phyloP scores from a whole-genome alignment of 2,113 vertebrate genomes.

The Callaeas wilsoni region DNA sequence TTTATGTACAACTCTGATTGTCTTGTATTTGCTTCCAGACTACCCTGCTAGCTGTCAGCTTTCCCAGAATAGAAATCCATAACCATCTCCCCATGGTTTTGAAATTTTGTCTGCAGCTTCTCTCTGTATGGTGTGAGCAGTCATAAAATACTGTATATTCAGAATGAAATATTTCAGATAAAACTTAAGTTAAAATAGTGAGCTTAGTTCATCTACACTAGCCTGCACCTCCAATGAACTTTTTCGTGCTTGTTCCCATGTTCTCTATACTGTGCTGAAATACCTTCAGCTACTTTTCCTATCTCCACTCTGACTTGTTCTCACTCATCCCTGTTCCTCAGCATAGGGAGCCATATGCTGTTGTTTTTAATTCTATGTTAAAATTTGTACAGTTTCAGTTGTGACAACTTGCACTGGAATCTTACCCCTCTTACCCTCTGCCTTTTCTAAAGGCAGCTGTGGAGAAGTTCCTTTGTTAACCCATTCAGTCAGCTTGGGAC shows the following conservation, averaged over 20 bases:
- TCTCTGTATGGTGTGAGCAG: background rate
- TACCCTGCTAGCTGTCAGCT: background rate
- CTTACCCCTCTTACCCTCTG: background rate
- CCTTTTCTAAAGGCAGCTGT: background rate
- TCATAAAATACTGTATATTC: background rate
- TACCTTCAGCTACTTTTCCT: background rate
- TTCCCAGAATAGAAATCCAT: background rate
- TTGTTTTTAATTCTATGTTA: background rate
- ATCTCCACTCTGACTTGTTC: background rate
- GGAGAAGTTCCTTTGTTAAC: background rate
- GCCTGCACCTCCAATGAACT: background rate
- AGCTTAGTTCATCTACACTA: background rate
- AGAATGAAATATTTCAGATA: background rate
- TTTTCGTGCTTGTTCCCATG: background rate
- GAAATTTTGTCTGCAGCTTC: background rate
- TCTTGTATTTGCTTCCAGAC: background rate
- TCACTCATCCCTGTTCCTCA: background rate
- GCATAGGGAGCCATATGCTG: background rate
- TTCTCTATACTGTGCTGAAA: background rate
- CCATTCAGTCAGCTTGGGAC: background rate
- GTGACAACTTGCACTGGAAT: background rate
- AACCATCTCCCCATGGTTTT: background rate
- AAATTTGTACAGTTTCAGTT: background rate
- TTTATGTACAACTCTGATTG: background rate
- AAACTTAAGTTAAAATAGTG: background rate